Evolutionary conservation across 2,797 vertebrate genomes (phyloP).

Genomic region (Caiman crocodilus): DNA sequence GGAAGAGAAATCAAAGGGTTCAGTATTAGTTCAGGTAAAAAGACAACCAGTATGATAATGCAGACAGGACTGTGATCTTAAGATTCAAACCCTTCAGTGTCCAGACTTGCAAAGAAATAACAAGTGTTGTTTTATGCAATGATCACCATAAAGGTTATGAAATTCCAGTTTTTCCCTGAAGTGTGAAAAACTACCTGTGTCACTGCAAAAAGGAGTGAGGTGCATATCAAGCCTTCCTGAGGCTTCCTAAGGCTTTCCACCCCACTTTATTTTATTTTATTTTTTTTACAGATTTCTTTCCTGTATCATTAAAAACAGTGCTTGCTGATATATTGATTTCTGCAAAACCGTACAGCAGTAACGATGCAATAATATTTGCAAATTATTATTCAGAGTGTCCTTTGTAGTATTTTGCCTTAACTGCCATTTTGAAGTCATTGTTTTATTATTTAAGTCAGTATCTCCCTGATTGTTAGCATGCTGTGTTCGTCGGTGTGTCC

Average conservation of each 20-base stretch:
- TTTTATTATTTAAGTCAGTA: neutral
- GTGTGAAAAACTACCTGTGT: conserved; percentile 8
- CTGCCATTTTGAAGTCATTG: neutral
- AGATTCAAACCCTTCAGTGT: conserved; percentile 13
- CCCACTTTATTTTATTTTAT: rapidly evolving
- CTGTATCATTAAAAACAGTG: neutral
- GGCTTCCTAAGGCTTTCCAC: rapidly evolving
- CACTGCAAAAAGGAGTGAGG: neutral
- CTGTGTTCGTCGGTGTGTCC: neutral
- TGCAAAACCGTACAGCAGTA: neutral
- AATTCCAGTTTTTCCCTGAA: neutral
- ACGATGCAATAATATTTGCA: neutral
- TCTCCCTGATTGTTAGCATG: neutral
- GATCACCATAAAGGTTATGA: neutral
- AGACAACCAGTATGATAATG: neutral
- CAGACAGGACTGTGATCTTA: neutral
- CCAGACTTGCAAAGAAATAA: conserved; percentile 12
- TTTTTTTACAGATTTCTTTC: neutral
- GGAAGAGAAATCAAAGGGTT: neutral
- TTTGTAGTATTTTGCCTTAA: neutral
- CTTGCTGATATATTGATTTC: neutral
- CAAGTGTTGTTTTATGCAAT: conserved; percentile 11
- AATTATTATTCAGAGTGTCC: rapidly evolving
- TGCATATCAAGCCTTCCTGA: neutral
- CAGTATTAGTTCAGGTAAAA: conserved; percentile 12